phyloP scores from a whole-genome alignment of 2,888 invertebrate genomes.

The Nematopogon swammerdamellus region DNA sequence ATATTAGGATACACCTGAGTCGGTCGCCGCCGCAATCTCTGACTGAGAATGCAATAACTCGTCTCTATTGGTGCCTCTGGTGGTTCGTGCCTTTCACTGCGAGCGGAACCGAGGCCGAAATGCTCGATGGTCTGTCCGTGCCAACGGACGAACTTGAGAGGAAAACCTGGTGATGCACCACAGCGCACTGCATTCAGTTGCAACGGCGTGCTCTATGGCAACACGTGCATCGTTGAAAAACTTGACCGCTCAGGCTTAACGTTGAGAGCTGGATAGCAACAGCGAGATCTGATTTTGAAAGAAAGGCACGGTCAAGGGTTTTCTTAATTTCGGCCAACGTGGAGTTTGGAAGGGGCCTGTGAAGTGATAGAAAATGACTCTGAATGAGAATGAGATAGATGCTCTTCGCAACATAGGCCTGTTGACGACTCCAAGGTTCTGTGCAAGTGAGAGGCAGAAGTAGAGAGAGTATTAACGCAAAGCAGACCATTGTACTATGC shows the following conservation, averaged over 20 bases:
- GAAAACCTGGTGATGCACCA: conserved; percentile 57
- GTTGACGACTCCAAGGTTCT: conserved; percentile 51
- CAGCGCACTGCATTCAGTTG: conserved; percentile 14
- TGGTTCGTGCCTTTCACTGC: conserved; percentile 49
- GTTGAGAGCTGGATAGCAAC: background rate
- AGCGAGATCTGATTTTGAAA: conserved; percentile 13
- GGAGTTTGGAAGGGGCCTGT: conserved; percentile 47
- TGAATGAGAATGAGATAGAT: conserved; percentile 5
- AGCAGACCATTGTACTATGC: background rate
- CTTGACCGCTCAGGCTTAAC: conserved; percentile 33
- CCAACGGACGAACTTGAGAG: conserved; percentile 48
- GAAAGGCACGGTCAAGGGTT: conserved; percentile 49
- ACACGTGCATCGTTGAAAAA: conserved; percentile 52
- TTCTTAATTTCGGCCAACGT: conserved; percentile 49
- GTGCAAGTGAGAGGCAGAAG: conserved; percentile 44
- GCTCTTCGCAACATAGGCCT: conserved; percentile 21
- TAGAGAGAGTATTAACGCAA: background rate
- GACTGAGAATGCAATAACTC: conserved; percentile 56
- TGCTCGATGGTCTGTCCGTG: conserved; percentile 54
- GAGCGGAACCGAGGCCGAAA: conserved; percentile 54
- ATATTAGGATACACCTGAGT: conserved; percentile 34
- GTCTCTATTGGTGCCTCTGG: conserved; percentile 52
- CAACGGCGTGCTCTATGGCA: conserved; percentile 16
- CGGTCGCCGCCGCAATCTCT: conserved; percentile 32
- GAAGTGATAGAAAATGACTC: conserved; percentile 17